Conservation (phyloP, 2,113 vertebrate species). For the Todiramphus saurophagus region DNA sequence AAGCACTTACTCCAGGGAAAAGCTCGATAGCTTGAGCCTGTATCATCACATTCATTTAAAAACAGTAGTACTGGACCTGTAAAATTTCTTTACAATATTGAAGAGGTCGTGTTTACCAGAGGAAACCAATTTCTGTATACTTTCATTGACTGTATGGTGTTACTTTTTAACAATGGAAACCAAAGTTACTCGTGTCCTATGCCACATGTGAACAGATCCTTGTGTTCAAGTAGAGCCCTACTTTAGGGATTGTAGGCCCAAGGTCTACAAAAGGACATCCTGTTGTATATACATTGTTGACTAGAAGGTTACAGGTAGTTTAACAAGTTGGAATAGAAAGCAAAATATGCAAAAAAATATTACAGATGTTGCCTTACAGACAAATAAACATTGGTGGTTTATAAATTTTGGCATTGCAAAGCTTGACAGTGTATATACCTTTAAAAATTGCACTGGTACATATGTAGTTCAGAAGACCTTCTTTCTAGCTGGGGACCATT, state of each 20-base stretch:
- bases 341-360: background rate
- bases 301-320: background rate
- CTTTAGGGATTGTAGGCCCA: background rate
- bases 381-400: background rate
- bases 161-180: background rate
- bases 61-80: background rate
- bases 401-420: too few relatives aligned
- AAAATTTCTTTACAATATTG: background rate
- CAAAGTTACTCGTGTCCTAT: background rate
- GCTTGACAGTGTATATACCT: too few relatives aligned
- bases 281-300: background rate
- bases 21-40: background rate
- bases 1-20: background rate
- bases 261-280: background rate
- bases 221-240: background rate
- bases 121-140: background rate
- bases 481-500: too few relatives aligned
- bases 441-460: too few relatives aligned
- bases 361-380: background rate
- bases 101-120: background rate
- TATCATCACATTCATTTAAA: background rate
- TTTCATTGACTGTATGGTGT: background rate
- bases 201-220: background rate
- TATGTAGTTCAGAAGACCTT: too few relatives aligned
- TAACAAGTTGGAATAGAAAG: background rate